A percentile compares a stretch with the other conserved stretches of the same genome.
phyloP scores from a whole-genome alignment of 53 echinoderm and acorn worm genomes.

The Temnopleurus reevesii region DNA sequence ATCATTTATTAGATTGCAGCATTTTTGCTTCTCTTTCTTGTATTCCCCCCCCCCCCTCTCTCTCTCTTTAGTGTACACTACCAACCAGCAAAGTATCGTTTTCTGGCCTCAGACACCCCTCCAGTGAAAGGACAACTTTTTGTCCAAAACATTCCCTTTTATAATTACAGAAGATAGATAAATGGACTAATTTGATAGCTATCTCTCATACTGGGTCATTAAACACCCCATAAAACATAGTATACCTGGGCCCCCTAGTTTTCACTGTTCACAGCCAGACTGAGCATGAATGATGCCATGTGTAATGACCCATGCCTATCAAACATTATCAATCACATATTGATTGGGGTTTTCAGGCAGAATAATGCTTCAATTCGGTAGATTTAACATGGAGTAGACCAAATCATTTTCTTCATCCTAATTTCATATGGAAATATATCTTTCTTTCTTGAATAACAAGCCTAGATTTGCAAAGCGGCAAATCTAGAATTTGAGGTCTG shows the following conservation, averaged over 20 bases:
- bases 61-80: neutral
- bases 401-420: neutral
- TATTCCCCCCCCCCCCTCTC: neutral
- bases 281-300: too few species aligned
- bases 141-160: neutral
- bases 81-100: neutral
- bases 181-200: neutral
- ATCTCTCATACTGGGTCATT: slow-evolving; percentile 19
- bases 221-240: neutral
- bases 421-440: neutral
- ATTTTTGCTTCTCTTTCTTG: too few species aligned
- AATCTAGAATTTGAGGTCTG: too few species aligned
- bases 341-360: too few species aligned
- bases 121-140: too few species aligned
- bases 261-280: too few species aligned
- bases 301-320: slow-evolving; percentile 2
- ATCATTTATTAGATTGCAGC: neutral
- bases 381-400: slow-evolving; percentile 3
- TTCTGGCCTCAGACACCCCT: neutral
- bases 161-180: neutral
- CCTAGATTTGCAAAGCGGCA: too few species aligned
- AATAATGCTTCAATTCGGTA: neutral
- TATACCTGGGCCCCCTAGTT: neutral
- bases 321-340: slow-evolving; percentile 29
- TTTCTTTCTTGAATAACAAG: neutral